phyloP scores from a whole-genome alignment of 1,140 invertebrate species.

The Orchesella cincta region DNA sequence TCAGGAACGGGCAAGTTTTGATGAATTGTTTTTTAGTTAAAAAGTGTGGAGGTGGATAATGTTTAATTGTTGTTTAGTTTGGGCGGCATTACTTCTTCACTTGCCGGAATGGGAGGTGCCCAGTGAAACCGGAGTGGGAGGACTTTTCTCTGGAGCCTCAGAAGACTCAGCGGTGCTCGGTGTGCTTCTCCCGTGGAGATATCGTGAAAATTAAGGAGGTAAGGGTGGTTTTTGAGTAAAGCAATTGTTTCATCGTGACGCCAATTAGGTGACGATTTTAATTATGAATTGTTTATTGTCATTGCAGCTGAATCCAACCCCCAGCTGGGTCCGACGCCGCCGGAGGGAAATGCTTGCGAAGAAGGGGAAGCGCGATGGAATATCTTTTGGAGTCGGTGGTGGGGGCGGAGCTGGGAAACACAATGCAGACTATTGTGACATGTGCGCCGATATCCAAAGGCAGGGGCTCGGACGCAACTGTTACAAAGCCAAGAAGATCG shows the following conservation, averaged over 20 bases:
- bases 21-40: too few species aligned
- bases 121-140: not conserved
- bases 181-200: not conserved
- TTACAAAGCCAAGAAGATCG: too few species aligned
- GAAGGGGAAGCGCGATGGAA: not conserved
- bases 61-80: too few species aligned
- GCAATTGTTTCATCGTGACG: not conserved
- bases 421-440: too few species aligned
- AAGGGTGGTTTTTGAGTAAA: not conserved
- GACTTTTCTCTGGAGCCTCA: not conserved
- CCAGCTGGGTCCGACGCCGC: not conserved
- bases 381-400: not conserved
- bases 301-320: not conserved
- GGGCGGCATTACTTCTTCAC: not conserved
- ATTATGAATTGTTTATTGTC: not conserved
- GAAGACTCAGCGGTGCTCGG: not conserved
- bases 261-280: not conserved
- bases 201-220: not conserved
- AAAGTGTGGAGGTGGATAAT: too few species aligned
- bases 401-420: too few species aligned
- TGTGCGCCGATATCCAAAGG: too few species aligned
- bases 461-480: too few species aligned
- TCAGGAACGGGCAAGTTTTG: conserved; percentile 4
- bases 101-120: not conserved
- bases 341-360: not conserved